phyloP scores from a whole-genome alignment of 92 coral and sea anemone species.

The Pocillopora meandrina region DNA sequence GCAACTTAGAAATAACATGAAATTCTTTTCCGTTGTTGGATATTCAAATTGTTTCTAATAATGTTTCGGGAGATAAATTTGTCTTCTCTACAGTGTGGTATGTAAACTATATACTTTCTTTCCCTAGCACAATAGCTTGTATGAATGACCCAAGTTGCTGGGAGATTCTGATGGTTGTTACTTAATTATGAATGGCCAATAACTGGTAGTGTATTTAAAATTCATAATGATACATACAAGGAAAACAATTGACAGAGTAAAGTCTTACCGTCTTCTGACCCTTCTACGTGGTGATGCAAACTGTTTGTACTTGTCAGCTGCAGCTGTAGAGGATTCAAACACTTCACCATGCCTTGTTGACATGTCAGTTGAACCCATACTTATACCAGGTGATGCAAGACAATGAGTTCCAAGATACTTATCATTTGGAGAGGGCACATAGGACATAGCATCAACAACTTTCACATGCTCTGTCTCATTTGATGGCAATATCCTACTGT shows the following conservation, averaged over 20 bases:
- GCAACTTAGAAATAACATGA: no score
- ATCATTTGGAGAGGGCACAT: slow-evolving; percentile 80
- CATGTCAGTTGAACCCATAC: not conserved
- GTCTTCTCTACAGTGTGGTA: no score
- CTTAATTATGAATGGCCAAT: no score
- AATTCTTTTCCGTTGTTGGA: no score
- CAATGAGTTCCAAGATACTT: not conserved
- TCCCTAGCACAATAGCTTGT: no score
- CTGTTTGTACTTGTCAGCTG: slow-evolving; percentile 16
- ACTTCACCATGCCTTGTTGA: slow-evolving; percentile 40
- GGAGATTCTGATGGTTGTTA: no score
- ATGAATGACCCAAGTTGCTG: no score
- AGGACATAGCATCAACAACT: slow-evolving; percentile 89
- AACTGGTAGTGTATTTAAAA: no score
- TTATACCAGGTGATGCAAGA: not conserved
- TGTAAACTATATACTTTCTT: no score
- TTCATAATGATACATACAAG: not conserved
- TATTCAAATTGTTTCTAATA: no score
- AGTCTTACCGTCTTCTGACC: slow-evolving; percentile 69
- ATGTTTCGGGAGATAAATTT: no score
- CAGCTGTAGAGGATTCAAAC: slow-evolving; percentile 48
- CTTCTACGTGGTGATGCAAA: slow-evolving; percentile 50
- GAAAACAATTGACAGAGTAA: not conserved
- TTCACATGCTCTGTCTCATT: slow-evolving; percentile 89
- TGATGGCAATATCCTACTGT: slow-evolving; percentile 69